Evolutionary conservation across 2,113 vertebrate species (phyloP), one percentile per base, ranked within the genome.

Genomic region (Leptobrachium leishanense): DNA sequence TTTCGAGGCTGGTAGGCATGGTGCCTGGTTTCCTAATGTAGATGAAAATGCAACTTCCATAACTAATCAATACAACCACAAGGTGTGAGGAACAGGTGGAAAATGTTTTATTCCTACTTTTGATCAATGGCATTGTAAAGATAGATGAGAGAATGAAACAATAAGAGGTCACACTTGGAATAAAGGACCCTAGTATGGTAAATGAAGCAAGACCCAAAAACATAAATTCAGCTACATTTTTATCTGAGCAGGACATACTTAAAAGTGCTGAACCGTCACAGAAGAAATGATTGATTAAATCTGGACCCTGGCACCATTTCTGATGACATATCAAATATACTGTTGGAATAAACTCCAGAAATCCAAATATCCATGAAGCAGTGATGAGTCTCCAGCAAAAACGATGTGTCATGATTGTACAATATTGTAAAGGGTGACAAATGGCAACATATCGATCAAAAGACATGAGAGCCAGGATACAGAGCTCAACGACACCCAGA

Each of bases 81-180:
- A 81, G 65, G 7, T 83, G 82, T 39, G 82, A 83, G 15, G 78
- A 75, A 63, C 82, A 82, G 11, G 76, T 82, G 9, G 76, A 79
- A 50, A 82, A 82, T 2, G 72, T 71, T 54, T 77, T 82, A 2
- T 39, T 55, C 42, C 59, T 82, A 1, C 75, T 62, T 43, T 69
- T 53, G 1, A 46, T 54, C 43, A 72, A 72, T 67, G 76, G 44
- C 5, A 83, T 80, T 5, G 9, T 6, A 5, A 79, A 57, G 13
- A 83, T 72, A 31, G 73, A 59, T 44, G 20, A 66, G 53, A 83
- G n/a, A n/a, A 83, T 83, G 2, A 73, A 80, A 68, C n/a, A 20
- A 15, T 83, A 83, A 42, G 86, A 79, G 50, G 6, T 71, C 9
- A 80, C 2, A 39, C 72, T 80, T 44, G 71, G 50, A 7, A 80